Percentiles rank a stretch among this genome's conserved stretches.
phyloP scores from a whole-genome alignment of 2,113 vertebrate species.

The Micromys minutus region DNA sequence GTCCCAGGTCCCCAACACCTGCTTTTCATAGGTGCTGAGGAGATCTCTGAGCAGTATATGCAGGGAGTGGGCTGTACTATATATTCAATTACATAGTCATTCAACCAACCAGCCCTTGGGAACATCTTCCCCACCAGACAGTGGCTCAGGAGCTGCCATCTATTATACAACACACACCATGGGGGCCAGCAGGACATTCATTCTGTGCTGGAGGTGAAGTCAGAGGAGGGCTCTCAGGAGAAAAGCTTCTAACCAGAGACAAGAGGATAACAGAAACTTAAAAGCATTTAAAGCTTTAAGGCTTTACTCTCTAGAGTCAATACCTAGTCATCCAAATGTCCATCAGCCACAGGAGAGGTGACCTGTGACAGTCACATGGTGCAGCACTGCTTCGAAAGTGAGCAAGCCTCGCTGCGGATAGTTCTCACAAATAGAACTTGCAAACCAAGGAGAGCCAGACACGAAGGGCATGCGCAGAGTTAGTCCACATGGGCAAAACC shows the following conservation, averaged over 20 bases:
- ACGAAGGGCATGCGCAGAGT: not conserved
- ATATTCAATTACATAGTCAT: not conserved
- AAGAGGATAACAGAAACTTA: not conserved
- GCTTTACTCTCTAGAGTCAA: not conserved
- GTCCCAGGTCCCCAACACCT: not conserved
- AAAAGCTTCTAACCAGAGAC: not conserved
- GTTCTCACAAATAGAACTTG: not conserved
- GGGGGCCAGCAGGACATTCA: not conserved
- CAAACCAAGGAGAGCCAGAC: not conserved
- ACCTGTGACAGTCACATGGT: not conserved
- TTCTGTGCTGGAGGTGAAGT: not conserved
- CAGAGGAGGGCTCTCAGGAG: not conserved
- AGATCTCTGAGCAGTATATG: not conserved
- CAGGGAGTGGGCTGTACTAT: not conserved
- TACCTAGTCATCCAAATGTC: not conserved
- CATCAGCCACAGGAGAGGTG: not conserved
- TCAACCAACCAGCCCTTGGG: not conserved
- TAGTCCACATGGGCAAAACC: not conserved
- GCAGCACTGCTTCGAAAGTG: not conserved
- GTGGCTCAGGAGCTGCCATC: not conserved
- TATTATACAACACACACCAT: not conserved
- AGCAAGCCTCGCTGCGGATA: accelerated
- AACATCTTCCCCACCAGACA: not conserved
- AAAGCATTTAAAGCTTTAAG: not conserved
- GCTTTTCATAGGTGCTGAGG: not conserved